Base-by-base conservation (phyloP, 2,113 vertebrate species). In the Anolis sagrei region DNA sequence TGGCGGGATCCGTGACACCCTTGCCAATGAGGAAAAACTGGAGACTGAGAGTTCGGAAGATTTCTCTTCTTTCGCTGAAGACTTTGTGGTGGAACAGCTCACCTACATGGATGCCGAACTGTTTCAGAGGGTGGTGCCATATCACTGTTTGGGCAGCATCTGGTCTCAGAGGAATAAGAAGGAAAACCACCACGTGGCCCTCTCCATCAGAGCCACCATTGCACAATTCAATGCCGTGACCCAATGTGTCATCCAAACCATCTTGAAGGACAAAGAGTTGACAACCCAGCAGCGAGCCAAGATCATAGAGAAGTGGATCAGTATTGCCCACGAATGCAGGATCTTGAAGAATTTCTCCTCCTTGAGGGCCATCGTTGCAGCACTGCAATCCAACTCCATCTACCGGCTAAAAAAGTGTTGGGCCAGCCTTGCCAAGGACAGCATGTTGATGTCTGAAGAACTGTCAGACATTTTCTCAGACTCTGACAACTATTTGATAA, bases 391-490 rank as follows among this genome's bases (percentile, higher is more conserved):
- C 91, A 98, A 97, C 92, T 97, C 98, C 84, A 95, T 99, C 92
- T 99, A 98, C 95, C 96, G 97, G n/a, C 94, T 99, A 87, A 99
- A 99, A 87, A 97, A 96, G 91, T 96, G 95, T 0, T 99, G 98
- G 98, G 95, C 95, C 0, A 97, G 94, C 0, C 97, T 99, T 84
- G 95, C 98, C 87, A 99, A 98, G 94, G 98, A 99, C 88, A 95
- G 95, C 82, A 97, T 97, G 95, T 95, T 97, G 94, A 96, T 97
- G 75, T 99, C 98, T 6, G 98, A 99, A 94, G 98, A 99, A 82
- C 96, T 99, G 82, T 99, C 98, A 0, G 97, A 97, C 88, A 98
- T 99, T 91, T 99, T 99, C 95, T 99, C 98, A 0, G 98, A 99
- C 86, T 97, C 98, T 27, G 97, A 98, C 94, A 99, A 98, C 95